Evolutionary conservation across 1,140 invertebrate genomes (phyloP).

Genomic region (Nasonia longicornis): DNA sequence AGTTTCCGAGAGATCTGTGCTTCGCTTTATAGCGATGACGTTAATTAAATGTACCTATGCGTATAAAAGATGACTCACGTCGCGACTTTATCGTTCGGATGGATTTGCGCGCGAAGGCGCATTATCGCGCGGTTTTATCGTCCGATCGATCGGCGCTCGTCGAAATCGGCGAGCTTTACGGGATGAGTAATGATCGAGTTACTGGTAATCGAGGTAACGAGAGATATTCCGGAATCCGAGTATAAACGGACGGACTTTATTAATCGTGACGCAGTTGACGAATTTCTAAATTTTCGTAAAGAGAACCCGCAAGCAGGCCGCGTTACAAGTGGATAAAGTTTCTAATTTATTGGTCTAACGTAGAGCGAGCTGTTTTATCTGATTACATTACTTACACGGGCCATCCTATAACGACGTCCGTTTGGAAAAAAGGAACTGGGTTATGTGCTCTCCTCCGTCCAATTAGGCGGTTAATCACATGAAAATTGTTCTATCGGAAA

Average conservation of each 20-base stretch:
- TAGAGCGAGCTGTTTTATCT: background rate
- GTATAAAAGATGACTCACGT: background rate
- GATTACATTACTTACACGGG: background rate
- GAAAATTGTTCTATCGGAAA: background rate
- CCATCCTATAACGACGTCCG: background rate
- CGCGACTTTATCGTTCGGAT: background rate
- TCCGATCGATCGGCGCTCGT: background rate
- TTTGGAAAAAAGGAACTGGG: background rate
- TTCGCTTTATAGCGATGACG: background rate
- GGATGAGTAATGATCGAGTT: background rate
- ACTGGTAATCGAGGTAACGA: too few relatives aligned
- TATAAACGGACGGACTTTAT: too few relatives aligned
- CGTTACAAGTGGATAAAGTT: background rate
- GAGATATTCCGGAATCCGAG: too few relatives aligned
- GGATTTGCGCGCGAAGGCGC: background rate
- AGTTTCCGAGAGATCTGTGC: background rate
- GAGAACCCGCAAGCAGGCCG: background rate
- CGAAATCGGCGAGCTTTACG: background rate
- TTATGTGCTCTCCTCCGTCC: background rate
- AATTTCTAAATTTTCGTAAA: background rate
- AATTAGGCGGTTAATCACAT: background rate
- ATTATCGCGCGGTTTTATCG: background rate
- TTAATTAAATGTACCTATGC: background rate
- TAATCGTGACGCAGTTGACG: too few relatives aligned
- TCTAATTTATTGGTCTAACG: background rate